Evolutionary conservation across 2,113 vertebrate genomes (phyloP), one percentile per base, ranked within the genome.

Genomic region (Hippocampus comes): DNA sequence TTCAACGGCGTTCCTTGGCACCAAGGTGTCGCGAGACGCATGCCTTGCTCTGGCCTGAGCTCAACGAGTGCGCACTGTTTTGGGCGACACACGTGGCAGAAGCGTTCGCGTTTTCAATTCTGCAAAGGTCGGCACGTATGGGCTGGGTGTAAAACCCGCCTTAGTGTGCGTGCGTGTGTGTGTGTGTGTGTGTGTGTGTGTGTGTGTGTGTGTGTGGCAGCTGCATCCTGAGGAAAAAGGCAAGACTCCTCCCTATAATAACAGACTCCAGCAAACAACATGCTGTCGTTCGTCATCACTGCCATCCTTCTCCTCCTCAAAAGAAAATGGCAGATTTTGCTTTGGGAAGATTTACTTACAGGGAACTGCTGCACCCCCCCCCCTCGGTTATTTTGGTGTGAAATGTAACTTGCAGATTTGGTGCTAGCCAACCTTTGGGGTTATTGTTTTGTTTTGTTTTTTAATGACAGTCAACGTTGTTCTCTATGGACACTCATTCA

Each of bases 211-310:
- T 53, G 66, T 53, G 49, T 14, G 41, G 67, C 68, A 69, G 68
- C 68, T 69, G 68, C 68, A 41, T 55, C 68, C 68, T 69, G 25
- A 23, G 46, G 67, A 51, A 68, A 68, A 51, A 30, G 51, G 34
- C 67, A 11, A 38, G 67, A 55, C 46, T 41, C 34, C 67, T 38
- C 67, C 51, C 49, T 68, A 30, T 68, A 68, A 68, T 68, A 38
- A 68, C 49, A 55, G 27, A 55, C 49, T 68, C 46, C 2, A 38
- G 20, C 17, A 21, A n/a, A 68, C 17, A 68, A 30, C 67, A 30
- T 10, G 7, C 46, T 67, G n/a, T 51, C 42, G 6, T 51, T 68
- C 17, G 30, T 49, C 23, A 20, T 67, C 2, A 10, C 12, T 17
- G 5, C 18, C 49, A 51, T 51, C 49, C 7, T 21, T 3, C 53